phyloP scores from a whole-genome alignment of 2,888 invertebrate genomes.

The Agrenia bidenticulata region DNA sequence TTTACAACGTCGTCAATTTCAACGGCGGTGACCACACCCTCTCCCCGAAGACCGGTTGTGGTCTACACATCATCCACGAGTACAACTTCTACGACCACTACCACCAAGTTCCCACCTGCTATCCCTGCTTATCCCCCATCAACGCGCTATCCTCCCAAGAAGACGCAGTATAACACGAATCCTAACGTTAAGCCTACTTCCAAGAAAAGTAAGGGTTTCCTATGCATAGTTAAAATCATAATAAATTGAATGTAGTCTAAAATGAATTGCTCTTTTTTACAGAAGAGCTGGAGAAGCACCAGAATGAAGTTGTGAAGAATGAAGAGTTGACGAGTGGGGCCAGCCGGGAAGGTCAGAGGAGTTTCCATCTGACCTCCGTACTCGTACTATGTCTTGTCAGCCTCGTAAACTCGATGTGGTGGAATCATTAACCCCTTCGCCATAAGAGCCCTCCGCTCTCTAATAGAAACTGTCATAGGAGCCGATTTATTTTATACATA shows the following conservation, averaged over 20 bases:
- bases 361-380: not conserved
- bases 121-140: conserved; percentile 55
- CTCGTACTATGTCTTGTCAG: conserved; percentile 3
- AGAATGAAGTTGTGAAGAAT: conserved; percentile 89
- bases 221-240: not conserved
- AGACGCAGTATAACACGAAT: conserved; percentile 52
- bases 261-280: conserved; percentile 55
- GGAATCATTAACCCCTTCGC: conserved; percentile 7
- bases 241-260: not conserved
- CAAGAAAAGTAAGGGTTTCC: conserved; percentile 62
- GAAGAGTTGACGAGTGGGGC: conserved; percentile 71
- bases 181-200: conserved; percentile 64
- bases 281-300: conserved; percentile 84
- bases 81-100: conserved; percentile 24
- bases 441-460: not conserved
- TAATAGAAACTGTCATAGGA: not conserved
- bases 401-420: no score
- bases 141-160: conserved; percentile 54
- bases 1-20: conserved; percentile 60
- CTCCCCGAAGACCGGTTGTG: conserved; percentile 41
- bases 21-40: conserved; percentile 54
- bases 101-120: conserved; percentile 54
- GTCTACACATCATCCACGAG: conserved; percentile 46
- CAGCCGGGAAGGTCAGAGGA: not conserved
- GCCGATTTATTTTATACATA: not conserved